phyloP scores from a whole-genome alignment of 2,113 vertebrate species.

The Sylvilagus bachmani region DNA sequence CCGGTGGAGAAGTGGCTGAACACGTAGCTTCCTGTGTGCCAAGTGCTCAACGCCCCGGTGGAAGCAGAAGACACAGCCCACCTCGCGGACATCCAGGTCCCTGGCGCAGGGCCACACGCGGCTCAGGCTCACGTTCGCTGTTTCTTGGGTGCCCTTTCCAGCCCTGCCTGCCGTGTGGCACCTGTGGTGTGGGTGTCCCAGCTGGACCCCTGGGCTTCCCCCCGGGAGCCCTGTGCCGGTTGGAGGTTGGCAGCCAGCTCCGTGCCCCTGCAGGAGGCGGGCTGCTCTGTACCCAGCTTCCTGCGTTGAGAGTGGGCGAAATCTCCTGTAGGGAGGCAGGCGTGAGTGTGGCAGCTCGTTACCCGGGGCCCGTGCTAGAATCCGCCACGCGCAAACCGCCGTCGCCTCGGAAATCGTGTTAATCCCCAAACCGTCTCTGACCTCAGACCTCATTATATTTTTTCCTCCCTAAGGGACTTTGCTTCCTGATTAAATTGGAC shows the following conservation, averaged over 20 bases:
- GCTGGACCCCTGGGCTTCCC: not conserved
- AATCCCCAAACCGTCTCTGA: not conserved
- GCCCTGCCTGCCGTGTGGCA: not conserved
- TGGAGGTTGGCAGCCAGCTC: no score
- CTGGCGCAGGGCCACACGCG: no score
- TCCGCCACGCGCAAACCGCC: not conserved
- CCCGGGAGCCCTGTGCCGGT: not conserved
- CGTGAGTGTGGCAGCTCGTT: not conserved
- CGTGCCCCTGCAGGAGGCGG: no score
- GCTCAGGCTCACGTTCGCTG: not conserved
- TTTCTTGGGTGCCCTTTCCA: not conserved
- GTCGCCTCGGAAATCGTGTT: not conserved
- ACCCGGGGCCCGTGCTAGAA: not conserved
- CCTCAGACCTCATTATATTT: slow-evolving; percentile 5
- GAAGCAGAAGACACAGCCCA: not conserved
- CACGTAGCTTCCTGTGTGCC: not conserved
- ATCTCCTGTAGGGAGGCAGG: not conserved
- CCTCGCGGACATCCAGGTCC: no score
- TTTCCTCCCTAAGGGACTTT: slow-evolving; percentile 17
- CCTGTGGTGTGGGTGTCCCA: not conserved
- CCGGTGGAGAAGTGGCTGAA: not conserved
- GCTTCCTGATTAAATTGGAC: slow-evolving; percentile 53
- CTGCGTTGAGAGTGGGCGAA: not conserved
- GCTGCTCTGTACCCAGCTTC: not conserved
- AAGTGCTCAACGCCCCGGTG: rapidly evolving